These are phyloP conservation scores for Urophycis tenuis DNA, from an alignment of 2,797 vertebrate species.

Conservation along the genomic window DNA sequence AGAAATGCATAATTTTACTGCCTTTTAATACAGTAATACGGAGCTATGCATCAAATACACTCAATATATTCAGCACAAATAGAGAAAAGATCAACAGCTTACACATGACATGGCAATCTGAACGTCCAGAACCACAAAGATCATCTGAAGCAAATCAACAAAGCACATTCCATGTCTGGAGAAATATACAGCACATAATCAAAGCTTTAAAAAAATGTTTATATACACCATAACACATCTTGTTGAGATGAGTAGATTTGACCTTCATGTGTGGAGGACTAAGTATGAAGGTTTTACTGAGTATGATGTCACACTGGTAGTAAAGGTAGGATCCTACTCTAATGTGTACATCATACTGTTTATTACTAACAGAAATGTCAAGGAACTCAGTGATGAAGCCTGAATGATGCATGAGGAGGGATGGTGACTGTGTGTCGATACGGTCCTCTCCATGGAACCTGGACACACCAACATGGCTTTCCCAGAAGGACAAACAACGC, in stretches of 20 bases:
- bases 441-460: background rate
- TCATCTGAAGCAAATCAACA: conserved; percentile 48
- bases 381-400: background rate
- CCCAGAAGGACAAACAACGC: conserved; percentile 21
- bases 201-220: conserved; percentile 31
- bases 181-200: conserved; percentile 42
- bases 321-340: background rate
- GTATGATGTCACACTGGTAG: background rate
- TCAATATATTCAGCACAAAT: conserved; percentile 59
- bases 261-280: background rate
- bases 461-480: background rate
- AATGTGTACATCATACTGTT: background rate
- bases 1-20: conserved; percentile 43
- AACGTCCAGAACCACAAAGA: conserved; percentile 55
- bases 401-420: background rate
- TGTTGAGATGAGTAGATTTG: too few relatives aligned
- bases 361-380: conserved; percentile 2
- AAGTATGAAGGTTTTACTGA: background rate
- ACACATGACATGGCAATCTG: conserved; percentile 54
- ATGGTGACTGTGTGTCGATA: background rate
- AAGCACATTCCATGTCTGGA: conserved; percentile 52
- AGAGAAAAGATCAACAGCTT: conserved; percentile 62
- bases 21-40: conserved; percentile 51
- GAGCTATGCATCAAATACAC: conserved; percentile 53
- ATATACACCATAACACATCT: conserved; percentile 31